These are phyloP conservation scores for Ephestia elutella DNA, from an alignment of 1,140 invertebrate genomes.

Conservation along the genomic window DNA sequence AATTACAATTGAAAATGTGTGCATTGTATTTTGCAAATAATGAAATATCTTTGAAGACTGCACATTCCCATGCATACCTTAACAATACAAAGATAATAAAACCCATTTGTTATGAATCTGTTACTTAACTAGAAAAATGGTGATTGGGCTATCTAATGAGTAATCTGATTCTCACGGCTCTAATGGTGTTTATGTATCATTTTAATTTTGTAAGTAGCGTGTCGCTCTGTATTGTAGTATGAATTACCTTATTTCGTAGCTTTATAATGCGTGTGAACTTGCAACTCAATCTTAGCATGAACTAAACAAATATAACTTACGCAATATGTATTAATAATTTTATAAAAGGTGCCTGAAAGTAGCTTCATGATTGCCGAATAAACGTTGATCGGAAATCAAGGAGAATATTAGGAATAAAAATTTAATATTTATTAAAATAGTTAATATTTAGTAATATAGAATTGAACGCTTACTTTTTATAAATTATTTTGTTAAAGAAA, in stretches of 20 bases:
- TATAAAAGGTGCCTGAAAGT: too few species aligned
- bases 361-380: too few species aligned
- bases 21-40: too few species aligned
- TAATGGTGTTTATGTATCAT: constrained; percentile 8
- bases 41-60: too few species aligned
- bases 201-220: constrained; percentile 13
- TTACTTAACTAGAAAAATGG: constrained; percentile 6
- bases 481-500: too few species aligned
- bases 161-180: constrained; percentile 12
- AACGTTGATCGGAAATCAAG: too few species aligned
- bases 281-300: constrained; percentile 2
- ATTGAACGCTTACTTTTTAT: too few species aligned
- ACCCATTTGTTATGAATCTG: constrained; percentile 1
- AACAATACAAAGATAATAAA: background rate
- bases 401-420: too few species aligned
- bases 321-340: background rate
- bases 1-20: too few species aligned
- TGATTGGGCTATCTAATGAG: constrained; percentile 4
- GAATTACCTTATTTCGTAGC: constrained; percentile 10
- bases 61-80: background rate
- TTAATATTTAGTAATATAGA: too few species aligned
- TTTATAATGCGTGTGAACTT: constrained; percentile 12
- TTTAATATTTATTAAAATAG: too few species aligned
- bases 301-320: background rate
- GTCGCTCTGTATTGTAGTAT: constrained; percentile 5